Evolutionary conservation across 2,888 invertebrate genomes (phyloP).

Genomic region (Lasioglossum malachurum): DNA sequence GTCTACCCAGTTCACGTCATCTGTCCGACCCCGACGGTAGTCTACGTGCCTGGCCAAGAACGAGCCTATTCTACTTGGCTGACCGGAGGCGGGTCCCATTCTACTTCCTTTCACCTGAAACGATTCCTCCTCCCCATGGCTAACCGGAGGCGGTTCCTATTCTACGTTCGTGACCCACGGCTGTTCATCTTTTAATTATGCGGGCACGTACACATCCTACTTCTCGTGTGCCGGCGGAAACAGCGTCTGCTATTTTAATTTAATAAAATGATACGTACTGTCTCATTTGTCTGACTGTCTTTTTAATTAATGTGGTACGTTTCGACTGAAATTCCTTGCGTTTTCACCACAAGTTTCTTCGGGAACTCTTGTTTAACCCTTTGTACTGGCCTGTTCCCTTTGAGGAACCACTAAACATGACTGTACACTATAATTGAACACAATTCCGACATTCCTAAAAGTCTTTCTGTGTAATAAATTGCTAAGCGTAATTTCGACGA

Average conservation of each 20-base stretch:
- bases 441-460: no score
- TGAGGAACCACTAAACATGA: not conserved
- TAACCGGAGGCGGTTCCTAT: not conserved
- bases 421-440: no score
- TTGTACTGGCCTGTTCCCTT: not conserved
- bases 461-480: no score
- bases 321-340: not conserved
- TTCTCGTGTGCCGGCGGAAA: not conserved
- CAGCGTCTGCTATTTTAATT: not conserved
- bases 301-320: not conserved
- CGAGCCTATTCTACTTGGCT: constrained; percentile 5
- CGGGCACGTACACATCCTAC: not conserved
- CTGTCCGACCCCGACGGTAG: not conserved
- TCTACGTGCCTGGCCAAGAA: not conserved
- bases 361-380: not conserved
- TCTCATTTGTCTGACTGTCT: not conserved
- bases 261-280: not conserved
- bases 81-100: constrained; percentile 7
- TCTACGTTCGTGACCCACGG: not conserved
- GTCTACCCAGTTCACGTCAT: not conserved
- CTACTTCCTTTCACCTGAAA: not conserved
- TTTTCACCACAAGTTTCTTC: not conserved
- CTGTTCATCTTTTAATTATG: constrained; percentile 7
- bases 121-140: not conserved
- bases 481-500: no score